Base-by-base conservation (phyloP, 53 echinoderm and acorn worm species). In the Echinometra lucunter region DNA sequence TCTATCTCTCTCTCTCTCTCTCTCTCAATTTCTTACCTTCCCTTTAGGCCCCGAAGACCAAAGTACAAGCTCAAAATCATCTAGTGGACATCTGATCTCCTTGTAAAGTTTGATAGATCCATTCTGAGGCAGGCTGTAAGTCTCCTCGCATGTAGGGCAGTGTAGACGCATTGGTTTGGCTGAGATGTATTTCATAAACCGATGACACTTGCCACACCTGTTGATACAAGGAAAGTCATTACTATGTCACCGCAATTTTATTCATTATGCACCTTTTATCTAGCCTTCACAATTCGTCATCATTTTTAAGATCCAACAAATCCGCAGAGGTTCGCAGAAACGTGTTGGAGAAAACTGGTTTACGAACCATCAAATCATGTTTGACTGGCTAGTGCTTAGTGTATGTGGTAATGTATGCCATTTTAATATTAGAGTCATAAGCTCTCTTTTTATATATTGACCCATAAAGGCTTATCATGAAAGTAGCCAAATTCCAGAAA, bases 151-250 rank as follows among this genome's bases (percentile, higher is more conserved):
- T 18, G 97, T 95, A 12, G 98, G 97, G 82, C 98, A 98, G 67
- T 98, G 98, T 0, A 98, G 96, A 25, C 98, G 96, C 37, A 95
- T 95, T 5, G 98, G 98, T 88, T 98, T 98, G 90, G 98, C 98
- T 2, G 96, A 90, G 89, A 98, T 98, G 95, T 97, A 97, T 95
- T 98, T 98, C 98, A 98, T 98, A 95, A 96, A 98, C 5, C 98
- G 97, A 83, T 96, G 97, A 88, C 98, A 98, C 93, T 98, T 98
- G 16, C 98, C 98, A 88, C 98, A 98, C 42, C 98, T 98, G 66
- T 15, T 1, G 88, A 88, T 40, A 72, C 72, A 72, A 34, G 3
- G 32, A 69, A 30, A n/a, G n/a, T 0, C 35, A 49, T 42, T 4
- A 44, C 27, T 37, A 72, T 72, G 23, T 34, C 35, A 72, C 2